Base-by-base conservation (phyloP, 2,797 vertebrate species). In the Myoxocephalus aenaeus region DNA sequence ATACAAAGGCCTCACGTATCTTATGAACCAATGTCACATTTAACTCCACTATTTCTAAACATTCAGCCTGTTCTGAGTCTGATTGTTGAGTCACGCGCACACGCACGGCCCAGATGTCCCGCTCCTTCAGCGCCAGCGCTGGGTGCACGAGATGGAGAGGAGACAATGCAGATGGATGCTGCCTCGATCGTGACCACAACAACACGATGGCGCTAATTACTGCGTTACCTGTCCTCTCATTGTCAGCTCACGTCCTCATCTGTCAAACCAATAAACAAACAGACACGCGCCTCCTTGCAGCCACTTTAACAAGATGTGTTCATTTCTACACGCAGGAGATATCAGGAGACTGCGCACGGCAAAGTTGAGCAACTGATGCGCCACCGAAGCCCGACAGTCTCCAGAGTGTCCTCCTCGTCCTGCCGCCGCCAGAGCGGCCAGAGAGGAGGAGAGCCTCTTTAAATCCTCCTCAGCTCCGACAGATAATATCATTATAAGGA, bases 121-220 rank as follows among this genome's bases (percentile, higher is more conserved):
- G 42, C 76, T 70, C 71, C 50, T 76, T 56, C 73, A 51, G 51
- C 36, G 7, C 68, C 46, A 44, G 42, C 44, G 7, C 18, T 46
- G 15, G 15, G 44, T 46, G 44, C 44, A 17, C 15, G 18, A 10
- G 18, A 50, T n/a, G 48, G 18, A 54, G 46, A 81, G 71, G 5
- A 88, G 61, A 83, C 82, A 77, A 77, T 86, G 90, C 86, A 75
- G 86, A 70, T 84, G 77, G 86, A 70, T 84, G 75, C 70, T 54
- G 67, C 44, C 56, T 75, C 62, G 27, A 14, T 70, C 77, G 77
- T 68, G 77, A 73, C 66, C 27, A 42, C 15, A 75, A 44, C 22
- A 11, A 67, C 36, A 9, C 32, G 7, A 2, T 29, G 42, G 38
- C 22, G 51, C 44, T 38, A 48, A 22, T 51, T 3, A 44, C 12